Conservation (phyloP, 2,113 vertebrate genomes). For the Herpailurus yagouaroundi region DNA sequence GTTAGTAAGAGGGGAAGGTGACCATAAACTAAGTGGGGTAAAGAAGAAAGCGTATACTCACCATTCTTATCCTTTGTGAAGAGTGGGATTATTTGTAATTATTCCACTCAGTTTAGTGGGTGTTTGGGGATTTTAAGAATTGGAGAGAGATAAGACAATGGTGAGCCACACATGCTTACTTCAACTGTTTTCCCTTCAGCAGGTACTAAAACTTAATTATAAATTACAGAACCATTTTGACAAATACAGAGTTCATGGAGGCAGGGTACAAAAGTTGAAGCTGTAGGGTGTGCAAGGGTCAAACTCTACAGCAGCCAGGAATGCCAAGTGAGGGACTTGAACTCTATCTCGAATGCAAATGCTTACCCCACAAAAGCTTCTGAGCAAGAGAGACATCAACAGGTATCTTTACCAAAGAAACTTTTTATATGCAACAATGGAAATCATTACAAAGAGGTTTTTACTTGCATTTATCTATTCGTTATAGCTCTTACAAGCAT, state of each 20-base stretch:
- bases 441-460: background rate
- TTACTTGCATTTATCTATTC: background rate
- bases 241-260: background rate
- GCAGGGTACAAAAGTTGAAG: background rate
- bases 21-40: background rate
- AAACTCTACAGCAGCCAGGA: background rate
- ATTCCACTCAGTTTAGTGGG: background rate
- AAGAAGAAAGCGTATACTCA: background rate
- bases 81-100: background rate
- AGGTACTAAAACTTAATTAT: background rate
- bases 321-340: background rate
- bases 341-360: background rate
- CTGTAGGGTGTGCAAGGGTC: background rate
- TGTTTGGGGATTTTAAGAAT: slow-evolving; percentile 7
- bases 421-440: background rate
- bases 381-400: background rate
- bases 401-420: background rate
- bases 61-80: background rate
- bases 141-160: background rate
- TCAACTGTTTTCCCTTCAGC: background rate
- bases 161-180: background rate
- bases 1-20: background rate
- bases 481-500: background rate
- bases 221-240: slow-evolving; percentile 8
- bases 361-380: background rate